Evolutionary conservation across 1,140 invertebrate species (phyloP), one percentile per base, ranked within the genome.

Genomic region (Listronotus bonariensis): DNA sequence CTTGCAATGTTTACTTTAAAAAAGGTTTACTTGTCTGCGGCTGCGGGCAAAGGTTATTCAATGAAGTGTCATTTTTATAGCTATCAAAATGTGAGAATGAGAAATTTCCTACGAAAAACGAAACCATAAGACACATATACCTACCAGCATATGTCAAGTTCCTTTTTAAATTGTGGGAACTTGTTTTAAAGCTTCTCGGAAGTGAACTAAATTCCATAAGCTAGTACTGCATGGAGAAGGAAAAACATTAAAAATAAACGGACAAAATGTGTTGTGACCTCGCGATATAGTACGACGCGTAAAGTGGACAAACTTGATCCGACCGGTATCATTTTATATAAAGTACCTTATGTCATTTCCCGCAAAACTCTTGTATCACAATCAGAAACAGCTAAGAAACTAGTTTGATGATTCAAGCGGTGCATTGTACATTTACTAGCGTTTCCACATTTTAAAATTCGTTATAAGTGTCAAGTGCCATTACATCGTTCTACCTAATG

Each of bases 251-350:
- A 57, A 59, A 58, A 51, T 36, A 31, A 54, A 54, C 52, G 52
- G 52, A 38, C 32, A 38, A 68, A 68, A 67, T 61, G 38, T 63
- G 59, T 55, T 67, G 57, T 69, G 62, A 73, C 70, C 68, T 72
- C 70, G 67, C 41, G 26, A 67, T 67, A 67, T 67, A 58, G 59
- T 61, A 41, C 64, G 53, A 60, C 53, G 46, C 67, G 49, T 71
- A 68, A 72, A 74, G 71, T 68, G 72, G 71, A 72, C 66, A 75
- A 75, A 75, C 74, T 68, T 65, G 74, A 71, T 76, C 62, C 57
- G 46, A 41, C 42, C 52, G 54, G 61, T 65, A 68, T 62, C 65
- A 65, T 55, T 67, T 70, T 64, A 70, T 73, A 68, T 45, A 49
- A 66, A 64, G 65, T 65, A 60, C 72, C 60, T 67, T 68, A 68